A percentile compares a stretch with the other conserved stretches of the same genome.
Conservation (phyloP, 30 jellyfish, hydroid and myxozoan genomes). For the Aurelia aurita complex sp. Pacific region DNA sequence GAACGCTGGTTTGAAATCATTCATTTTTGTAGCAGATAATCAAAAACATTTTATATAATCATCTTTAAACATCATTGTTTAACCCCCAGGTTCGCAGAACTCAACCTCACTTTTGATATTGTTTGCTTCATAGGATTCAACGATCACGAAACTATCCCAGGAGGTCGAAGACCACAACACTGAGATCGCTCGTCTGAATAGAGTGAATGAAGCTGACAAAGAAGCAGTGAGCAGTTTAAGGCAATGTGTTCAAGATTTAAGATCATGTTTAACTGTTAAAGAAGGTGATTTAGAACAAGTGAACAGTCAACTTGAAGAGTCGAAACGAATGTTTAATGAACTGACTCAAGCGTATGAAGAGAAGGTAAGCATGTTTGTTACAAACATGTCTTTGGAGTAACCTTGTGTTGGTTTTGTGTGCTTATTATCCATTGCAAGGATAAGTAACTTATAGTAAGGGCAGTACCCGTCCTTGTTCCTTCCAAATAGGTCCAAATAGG, state of each 20-base stretch:
- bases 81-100: no score
- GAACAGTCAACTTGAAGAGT: constrained; percentile 75
- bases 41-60: no score
- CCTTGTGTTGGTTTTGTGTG: background rate
- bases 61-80: no score
- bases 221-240: constrained; percentile 82
- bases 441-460: background rate
- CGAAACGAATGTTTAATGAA: constrained; percentile 48
- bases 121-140: constrained; percentile 31
- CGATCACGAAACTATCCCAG: constrained; percentile 24
- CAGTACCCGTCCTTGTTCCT: no score
- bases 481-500: no score
- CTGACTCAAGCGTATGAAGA: constrained; percentile 65
- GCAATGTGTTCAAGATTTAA: constrained; percentile 72
- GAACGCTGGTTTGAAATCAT: no score
- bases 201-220: constrained; percentile 70
- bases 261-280: constrained; percentile 46
- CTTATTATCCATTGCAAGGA: background rate
- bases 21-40: no score
- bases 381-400: background rate
- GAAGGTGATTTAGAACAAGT: constrained; percentile 57
- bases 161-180: constrained; percentile 55
- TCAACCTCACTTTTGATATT: no score
- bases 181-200: constrained; percentile 75
- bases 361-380: constrained; percentile 49